Conservation (phyloP, 2,797 vertebrate species). For the Antennarius maculatus region DNA sequence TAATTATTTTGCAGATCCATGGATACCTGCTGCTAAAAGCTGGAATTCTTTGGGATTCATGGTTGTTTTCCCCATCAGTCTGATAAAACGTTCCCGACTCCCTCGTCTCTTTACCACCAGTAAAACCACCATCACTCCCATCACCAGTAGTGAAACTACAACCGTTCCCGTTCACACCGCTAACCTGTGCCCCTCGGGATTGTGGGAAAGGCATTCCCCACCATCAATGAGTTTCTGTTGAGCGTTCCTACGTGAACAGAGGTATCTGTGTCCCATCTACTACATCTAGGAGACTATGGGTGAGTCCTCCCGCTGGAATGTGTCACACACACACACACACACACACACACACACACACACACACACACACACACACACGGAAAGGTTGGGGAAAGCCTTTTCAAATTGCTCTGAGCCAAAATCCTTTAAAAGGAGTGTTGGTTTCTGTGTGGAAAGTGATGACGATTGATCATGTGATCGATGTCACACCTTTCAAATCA, state of each 20-base stretch:
- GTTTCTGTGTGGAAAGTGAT: too few relatives aligned
- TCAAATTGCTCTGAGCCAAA: slow-evolving; percentile 19
- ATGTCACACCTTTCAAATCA: background rate
- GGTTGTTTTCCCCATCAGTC: too few relatives aligned
- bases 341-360: slow-evolving; percentile 14
- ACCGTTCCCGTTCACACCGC: too few relatives aligned
- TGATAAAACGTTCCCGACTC: too few relatives aligned
- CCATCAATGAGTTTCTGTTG: slow-evolving; percentile 44
- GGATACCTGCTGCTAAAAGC: too few relatives aligned
- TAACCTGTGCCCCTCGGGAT: slow-evolving; percentile 3
- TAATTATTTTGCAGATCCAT: too few relatives aligned
- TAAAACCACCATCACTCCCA: too few relatives aligned
- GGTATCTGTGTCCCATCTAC: slow-evolving; percentile 52
- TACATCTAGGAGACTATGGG: slow-evolving; percentile 31
- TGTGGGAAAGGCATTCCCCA: slow-evolving; percentile 10
- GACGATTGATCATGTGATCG: background rate
- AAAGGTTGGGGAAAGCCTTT: slow-evolving; percentile 13
- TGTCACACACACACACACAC: slow-evolving; percentile 49
- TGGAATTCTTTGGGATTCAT: too few relatives aligned
- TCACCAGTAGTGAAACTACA: too few relatives aligned
- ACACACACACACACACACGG: slow-evolving; percentile 11
- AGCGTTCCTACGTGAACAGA: slow-evolving; percentile 41
- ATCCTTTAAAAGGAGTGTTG: slow-evolving; percentile 23
- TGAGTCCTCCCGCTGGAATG: slow-evolving; percentile 63
- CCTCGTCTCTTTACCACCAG: too few relatives aligned